phyloP scores from a whole-genome alignment of 2,888 invertebrate genomes.

The Sepioteuthis lessoniana region DNA sequence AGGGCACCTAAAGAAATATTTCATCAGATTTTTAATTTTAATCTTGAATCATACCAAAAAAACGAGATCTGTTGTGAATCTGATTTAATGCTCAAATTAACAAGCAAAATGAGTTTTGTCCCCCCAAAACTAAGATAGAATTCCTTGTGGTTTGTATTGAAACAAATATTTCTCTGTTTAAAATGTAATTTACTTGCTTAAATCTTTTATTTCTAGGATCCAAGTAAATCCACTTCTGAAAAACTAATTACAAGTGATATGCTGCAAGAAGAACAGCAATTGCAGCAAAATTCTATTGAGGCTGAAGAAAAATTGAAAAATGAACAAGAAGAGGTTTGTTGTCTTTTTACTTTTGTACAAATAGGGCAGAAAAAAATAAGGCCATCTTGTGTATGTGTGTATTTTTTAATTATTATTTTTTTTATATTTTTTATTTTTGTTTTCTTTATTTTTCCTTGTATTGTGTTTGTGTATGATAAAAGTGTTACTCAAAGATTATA shows the following conservation, averaged over 20 bases:
- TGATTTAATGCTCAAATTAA: too few species aligned
- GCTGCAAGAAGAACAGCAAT: constrained; percentile 58
- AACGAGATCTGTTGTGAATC: too few species aligned
- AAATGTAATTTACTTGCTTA: not conserved
- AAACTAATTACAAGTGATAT: constrained; percentile 55
- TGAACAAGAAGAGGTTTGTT: constrained; percentile 57
- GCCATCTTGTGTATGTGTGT: too few species aligned
- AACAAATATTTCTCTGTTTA: not conserved
- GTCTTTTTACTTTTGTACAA: not conserved
- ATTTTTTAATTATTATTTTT: too few species aligned
- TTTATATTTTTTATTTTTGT: not conserved
- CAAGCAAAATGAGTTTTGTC: too few species aligned
- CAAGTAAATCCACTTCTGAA: not conserved
- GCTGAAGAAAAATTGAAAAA: constrained; percentile 55
- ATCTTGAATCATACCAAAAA: too few species aligned
- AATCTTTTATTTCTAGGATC: not conserved
- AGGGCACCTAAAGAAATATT: too few species aligned
- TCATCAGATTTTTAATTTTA: too few species aligned
- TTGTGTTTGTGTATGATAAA: not conserved
- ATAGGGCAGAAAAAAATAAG: too few species aligned
- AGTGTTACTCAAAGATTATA: too few species aligned
- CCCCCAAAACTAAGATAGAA: too few species aligned
- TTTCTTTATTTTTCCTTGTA: not conserved
- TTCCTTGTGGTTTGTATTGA: too few species aligned
- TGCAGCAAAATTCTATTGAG: constrained; percentile 55